A percentile compares a stretch with the other conserved stretches of the same genome.
phyloP scores from a whole-genome alignment of 2,888 invertebrate species.

The Cryptocheilus praepositus region DNA sequence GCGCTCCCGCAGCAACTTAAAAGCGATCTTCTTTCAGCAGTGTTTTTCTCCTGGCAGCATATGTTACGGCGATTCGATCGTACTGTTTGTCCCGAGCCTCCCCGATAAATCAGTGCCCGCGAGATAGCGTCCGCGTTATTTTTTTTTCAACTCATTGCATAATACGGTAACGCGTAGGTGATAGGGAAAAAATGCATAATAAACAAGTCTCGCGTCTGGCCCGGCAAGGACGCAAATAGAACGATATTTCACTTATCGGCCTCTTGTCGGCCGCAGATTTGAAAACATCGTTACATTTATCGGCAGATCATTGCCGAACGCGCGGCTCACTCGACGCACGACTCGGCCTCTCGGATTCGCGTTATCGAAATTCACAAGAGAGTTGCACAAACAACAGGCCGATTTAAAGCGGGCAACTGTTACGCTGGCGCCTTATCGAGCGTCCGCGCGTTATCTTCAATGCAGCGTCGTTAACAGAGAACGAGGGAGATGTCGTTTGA shows the following conservation, averaged over 20 bases:
- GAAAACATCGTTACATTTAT: no score
- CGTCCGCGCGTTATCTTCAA: slow-evolving; percentile 33
- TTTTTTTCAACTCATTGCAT: background rate
- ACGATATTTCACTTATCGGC: no score
- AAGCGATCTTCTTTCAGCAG: no score
- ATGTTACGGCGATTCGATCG: no score
- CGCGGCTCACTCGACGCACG: background rate
- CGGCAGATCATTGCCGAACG: no score
- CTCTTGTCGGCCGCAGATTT: no score
- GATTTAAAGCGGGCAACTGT: slow-evolving; percentile 31
- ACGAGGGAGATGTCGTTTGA: slow-evolving; percentile 18
- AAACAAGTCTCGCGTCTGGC: background rate
- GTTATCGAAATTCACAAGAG: slow-evolving; percentile 45
- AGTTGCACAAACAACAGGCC: slow-evolving; percentile 48
- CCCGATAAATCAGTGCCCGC: no score
- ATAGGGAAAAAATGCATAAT: slow-evolving; percentile 1
- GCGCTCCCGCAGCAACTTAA: no score
- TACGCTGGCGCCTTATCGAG: slow-evolving; percentile 38
- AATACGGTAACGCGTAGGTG: background rate
- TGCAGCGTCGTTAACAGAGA: slow-evolving; percentile 38
- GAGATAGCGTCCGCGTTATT: background rate
- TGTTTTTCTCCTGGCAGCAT: no score
- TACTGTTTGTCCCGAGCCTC: no score
- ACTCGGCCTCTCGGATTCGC: slow-evolving; percentile 13
- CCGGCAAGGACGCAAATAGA: no score